Conservation (phyloP, 1,140 invertebrate species). For the Asobara japonica region DNA sequence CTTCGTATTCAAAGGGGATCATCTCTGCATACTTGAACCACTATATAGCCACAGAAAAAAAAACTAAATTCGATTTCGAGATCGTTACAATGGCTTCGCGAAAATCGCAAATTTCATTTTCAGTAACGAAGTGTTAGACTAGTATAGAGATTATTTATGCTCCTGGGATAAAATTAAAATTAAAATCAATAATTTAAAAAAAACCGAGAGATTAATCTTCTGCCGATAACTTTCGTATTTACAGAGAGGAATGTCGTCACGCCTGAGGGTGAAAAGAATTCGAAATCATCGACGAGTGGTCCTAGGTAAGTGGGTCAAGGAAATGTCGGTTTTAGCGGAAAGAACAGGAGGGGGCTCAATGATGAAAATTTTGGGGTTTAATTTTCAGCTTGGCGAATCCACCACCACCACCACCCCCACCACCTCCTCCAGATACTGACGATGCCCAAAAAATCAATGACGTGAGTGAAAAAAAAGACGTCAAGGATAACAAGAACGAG, state of each 20-base stretch:
- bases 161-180: too few species aligned
- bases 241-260: conserved; percentile 56
- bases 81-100: too few species aligned
- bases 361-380: background rate
- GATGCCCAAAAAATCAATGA: conserved; percentile 46
- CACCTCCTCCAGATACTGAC: conserved; percentile 60
- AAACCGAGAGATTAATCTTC: background rate
- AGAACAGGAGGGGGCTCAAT: conserved; percentile 22
- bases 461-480: conserved; percentile 48
- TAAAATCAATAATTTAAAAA: too few species aligned
- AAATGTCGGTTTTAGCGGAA: conserved; percentile 25
- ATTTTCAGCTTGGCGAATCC: conserved; percentile 51
- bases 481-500: conserved; percentile 50
- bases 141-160: too few species aligned
- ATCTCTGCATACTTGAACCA: too few species aligned
- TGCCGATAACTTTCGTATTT: conserved; percentile 29
- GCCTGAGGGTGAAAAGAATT: conserved; percentile 59
- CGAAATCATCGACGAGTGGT: conserved; percentile 48
- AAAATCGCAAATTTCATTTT: too few species aligned
- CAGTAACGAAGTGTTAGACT: too few species aligned
- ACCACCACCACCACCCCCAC: conserved; percentile 61
- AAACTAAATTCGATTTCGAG: too few species aligned
- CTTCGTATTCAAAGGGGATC: too few species aligned
- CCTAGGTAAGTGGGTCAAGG: conserved; percentile 58
- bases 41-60: too few species aligned